Conservation (phyloP, 2,888 invertebrate genomes). For the Nomada ruficornis region DNA sequence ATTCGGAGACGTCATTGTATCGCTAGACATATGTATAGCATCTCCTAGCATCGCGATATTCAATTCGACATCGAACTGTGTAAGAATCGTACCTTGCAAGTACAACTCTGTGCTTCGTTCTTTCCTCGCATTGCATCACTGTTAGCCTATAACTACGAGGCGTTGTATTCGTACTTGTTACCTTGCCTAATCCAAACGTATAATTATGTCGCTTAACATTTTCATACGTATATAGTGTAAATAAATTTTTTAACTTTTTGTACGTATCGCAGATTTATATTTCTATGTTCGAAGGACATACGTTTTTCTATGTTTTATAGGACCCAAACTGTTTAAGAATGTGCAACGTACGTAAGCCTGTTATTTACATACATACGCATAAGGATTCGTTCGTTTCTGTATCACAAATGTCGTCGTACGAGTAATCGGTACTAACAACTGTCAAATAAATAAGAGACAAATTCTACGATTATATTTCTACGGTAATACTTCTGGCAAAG, state of each 20-base stretch:
- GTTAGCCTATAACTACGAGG: neutral
- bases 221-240: slow-evolving; percentile 27
- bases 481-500: neutral
- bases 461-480: neutral
- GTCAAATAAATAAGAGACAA: slow-evolving; percentile 2
- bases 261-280: neutral
- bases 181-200: neutral
- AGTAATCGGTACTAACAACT: neutral
- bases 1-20: neutral
- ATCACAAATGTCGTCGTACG: slow-evolving; percentile 12
- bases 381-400: slow-evolving; percentile 8
- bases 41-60: neutral
- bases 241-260: slow-evolving; percentile 20
- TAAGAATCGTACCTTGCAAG: neutral
- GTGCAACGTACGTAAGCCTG: neutral
- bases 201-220: slow-evolving; percentile 7
- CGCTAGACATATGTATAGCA: neutral
- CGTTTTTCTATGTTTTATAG: slow-evolving; percentile 8
- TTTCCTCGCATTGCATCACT: neutral
- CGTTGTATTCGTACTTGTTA: slow-evolving; percentile 13
- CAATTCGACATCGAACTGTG: neutral
- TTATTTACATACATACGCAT: too few relatives aligned
- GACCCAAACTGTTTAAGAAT: neutral
- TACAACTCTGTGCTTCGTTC: neutral
- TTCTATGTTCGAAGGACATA: neutral